Conservation (phyloP, 2,888 invertebrate species). For the Allolobophora icterica region DNA sequence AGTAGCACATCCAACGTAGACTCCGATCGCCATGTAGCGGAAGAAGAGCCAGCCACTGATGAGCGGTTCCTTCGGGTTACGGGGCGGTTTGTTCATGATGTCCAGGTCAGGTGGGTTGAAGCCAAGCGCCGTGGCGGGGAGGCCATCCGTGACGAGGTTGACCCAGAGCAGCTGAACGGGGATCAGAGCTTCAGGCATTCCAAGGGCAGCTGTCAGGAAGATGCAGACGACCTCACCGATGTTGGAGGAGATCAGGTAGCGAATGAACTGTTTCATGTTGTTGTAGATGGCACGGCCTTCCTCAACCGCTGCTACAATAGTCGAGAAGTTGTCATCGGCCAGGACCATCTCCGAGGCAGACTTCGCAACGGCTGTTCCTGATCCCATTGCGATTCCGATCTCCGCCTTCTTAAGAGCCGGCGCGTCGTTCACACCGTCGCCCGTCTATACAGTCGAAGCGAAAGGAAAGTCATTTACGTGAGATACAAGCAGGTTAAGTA, state of each 20-base stretch:
- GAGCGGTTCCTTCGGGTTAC: constrained; percentile 94
- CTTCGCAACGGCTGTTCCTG: constrained; percentile 99
- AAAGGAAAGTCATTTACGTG: background rate
- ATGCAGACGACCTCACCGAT: constrained; percentile 87
- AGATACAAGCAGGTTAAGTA: background rate
- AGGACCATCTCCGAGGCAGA: constrained; percentile 98
- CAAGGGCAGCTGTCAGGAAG: constrained; percentile 98
- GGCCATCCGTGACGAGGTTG: constrained; percentile 92
- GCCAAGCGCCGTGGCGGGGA: constrained; percentile 98
- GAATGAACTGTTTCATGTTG: constrained; percentile 99
- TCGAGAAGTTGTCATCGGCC: constrained; percentile 99
- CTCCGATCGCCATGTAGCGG: constrained; percentile 66
- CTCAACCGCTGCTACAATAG: constrained; percentile 86
- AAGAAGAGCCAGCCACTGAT: constrained; percentile 99
- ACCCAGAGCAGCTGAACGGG: constrained; percentile 99
- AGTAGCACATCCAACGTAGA: constrained; percentile 95
- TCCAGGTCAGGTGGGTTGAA: constrained; percentile 99
- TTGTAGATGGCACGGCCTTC: constrained; percentile 98
- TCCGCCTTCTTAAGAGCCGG: constrained; percentile 93
- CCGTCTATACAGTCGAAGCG: constrained; percentile 75
- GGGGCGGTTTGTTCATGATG: constrained; percentile 98
- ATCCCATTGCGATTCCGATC: constrained; percentile 95
- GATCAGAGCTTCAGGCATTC: constrained; percentile 98
- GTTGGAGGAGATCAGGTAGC: constrained; percentile 99
- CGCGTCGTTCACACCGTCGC: constrained; percentile 99